Evolutionary conservation across 92 coral and sea anemone genomes (phyloP).

Genomic region (Diadumene lineata): DNA sequence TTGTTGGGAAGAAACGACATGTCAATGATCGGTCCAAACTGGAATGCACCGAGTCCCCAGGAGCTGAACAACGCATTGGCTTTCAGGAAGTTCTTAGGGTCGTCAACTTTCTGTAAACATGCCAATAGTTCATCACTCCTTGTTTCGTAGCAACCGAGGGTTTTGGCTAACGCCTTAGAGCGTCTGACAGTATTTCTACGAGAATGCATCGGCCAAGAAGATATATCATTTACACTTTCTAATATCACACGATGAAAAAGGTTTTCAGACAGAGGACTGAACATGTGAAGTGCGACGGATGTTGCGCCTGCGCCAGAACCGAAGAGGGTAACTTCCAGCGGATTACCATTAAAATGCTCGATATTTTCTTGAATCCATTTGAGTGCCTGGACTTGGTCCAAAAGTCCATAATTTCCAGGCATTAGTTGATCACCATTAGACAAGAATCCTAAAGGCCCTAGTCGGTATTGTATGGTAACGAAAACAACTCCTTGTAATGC

Average conservation of each 20-base stretch:
- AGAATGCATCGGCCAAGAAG: constrained; percentile 38
- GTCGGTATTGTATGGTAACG: constrained; percentile 59
- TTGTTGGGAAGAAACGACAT: constrained; percentile 36
- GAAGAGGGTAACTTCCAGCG: constrained; percentile 39
- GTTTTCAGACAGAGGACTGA: constrained; percentile 37
- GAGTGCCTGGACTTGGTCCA: constrained; percentile 49
- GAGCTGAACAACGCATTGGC: constrained; percentile 24
- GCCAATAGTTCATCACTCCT: background rate
- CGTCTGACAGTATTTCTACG: background rate
- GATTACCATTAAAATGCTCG: constrained; percentile 37
- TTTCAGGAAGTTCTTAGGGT: constrained; percentile 23
- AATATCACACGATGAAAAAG: constrained; percentile 34
- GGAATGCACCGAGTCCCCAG: constrained; percentile 1
- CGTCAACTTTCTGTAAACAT: constrained; percentile 27
- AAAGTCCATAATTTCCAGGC: constrained; percentile 42
- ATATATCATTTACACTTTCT: constrained; percentile 38
- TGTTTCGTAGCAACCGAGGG: constrained; percentile 29
- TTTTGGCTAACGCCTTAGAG: constrained; percentile 30
- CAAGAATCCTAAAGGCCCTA: constrained; percentile 64
- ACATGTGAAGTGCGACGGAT: constrained; percentile 33
- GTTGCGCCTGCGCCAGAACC: constrained; percentile 47
- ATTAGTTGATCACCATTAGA: constrained; percentile 47
- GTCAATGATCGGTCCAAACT: constrained; percentile 42
- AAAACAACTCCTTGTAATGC: constrained; percentile 58
- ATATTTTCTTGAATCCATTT: constrained; percentile 53